A percentile compares a stretch with the other conserved stretches of the same genome.
Conservation (phyloP, 2,113 vertebrate genomes). For the Plestiodon gilberti region DNA sequence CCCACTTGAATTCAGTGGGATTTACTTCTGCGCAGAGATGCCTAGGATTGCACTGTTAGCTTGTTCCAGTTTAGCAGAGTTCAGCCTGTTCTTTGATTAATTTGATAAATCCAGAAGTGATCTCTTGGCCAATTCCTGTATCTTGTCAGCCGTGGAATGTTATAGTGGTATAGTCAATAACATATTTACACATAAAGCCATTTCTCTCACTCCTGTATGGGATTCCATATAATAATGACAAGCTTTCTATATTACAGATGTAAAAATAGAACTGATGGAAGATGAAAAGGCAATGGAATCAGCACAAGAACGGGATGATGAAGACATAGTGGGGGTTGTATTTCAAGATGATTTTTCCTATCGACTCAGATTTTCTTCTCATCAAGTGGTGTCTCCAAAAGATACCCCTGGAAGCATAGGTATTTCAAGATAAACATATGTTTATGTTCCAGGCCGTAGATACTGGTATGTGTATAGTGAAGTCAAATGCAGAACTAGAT, state of each 20-base stretch:
- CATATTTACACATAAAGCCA: background rate
- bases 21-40: no score
- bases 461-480: background rate
- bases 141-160: rapidly evolving
- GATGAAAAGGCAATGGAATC: slow-evolving; percentile 78
- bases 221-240: rapidly evolving
- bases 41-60: no score
- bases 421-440: slow-evolving; percentile 55
- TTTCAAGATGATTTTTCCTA: slow-evolving; percentile 85
- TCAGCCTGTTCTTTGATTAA: background rate
- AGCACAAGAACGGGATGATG: slow-evolving; percentile 60
- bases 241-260: slow-evolving; percentile 45
- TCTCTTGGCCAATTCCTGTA: background rate
- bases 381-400: slow-evolving; percentile 62
- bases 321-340: slow-evolving; percentile 78
- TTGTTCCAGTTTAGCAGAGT: background rate
- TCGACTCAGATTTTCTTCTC: slow-evolving; percentile 76
- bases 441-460: background rate
- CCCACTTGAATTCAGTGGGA: no score
- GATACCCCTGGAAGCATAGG: slow-evolving; percentile 77
- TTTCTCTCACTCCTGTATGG: rapidly evolving
- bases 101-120: background rate
- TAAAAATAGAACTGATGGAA: slow-evolving; percentile 75
- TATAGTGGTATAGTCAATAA: rapidly evolving
- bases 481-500: background rate